Percentiles rank a stretch among this genome's conserved stretches.
Evolutionary conservation across 2,888 invertebrate species (phyloP).

Genomic region (Desoria tigrina): DNA sequence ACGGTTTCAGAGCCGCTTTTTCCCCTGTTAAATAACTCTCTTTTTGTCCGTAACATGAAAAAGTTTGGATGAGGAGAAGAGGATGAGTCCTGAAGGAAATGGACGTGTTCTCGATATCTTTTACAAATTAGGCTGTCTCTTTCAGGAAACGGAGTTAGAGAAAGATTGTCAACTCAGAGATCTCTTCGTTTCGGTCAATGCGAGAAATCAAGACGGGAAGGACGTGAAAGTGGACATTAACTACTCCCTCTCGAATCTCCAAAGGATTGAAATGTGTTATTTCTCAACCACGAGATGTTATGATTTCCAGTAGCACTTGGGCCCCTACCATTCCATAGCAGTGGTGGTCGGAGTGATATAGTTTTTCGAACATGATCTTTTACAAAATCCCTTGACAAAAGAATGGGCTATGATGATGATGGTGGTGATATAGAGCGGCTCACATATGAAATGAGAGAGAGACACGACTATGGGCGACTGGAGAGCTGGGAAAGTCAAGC

Average conservation of each 20-base stretch:
- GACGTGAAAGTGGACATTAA: constrained; percentile 10
- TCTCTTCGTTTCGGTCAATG: constrained; percentile 9
- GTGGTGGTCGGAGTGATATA: not conserved
- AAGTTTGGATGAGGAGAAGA: not conserved
- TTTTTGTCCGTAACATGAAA: too few species aligned
- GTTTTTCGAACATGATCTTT: not conserved
- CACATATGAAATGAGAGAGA: too few species aligned
- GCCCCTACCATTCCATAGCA: not conserved
- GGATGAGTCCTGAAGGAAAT: constrained; percentile 3
- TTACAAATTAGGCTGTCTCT: constrained; percentile 14
- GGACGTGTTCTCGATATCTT: constrained; percentile 2
- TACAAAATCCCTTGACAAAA: constrained; percentile 14
- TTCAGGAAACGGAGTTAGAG: constrained; percentile 6
- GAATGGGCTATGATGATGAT: not conserved
- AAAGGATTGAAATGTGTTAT: constrained; percentile 3
- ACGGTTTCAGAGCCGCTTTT: too few species aligned
- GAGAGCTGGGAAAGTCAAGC: too few species aligned
- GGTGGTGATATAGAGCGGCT: too few species aligned
- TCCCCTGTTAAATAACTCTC: too few species aligned
- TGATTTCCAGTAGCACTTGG: constrained; percentile 5
- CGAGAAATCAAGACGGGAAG: constrained; percentile 12
- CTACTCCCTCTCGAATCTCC: constrained; percentile 6
- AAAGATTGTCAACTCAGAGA: constrained; percentile 2
- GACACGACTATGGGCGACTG: not conserved
- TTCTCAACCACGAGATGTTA: constrained; percentile 7